Evolutionary conservation across 2,888 invertebrate genomes (phyloP).

Genomic region (Hypena proboscidalis): DNA sequence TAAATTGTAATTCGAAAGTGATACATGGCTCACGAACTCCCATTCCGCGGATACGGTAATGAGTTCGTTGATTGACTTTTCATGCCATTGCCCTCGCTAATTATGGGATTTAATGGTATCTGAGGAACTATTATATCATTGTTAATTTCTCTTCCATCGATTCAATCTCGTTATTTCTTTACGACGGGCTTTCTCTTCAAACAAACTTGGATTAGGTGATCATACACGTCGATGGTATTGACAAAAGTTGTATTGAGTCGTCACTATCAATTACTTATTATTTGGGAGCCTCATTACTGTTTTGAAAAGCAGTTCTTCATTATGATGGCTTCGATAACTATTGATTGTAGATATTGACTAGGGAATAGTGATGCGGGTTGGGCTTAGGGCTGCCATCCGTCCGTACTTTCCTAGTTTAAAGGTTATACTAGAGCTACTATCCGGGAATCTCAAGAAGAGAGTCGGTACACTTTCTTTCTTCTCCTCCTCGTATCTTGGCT

Average conservation of each 20-base stretch:
- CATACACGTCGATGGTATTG: constrained; percentile 62
- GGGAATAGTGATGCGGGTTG: constrained; percentile 72
- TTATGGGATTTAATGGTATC: constrained; percentile 61
- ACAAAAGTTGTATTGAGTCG: constrained; percentile 64
- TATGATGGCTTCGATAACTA: constrained; percentile 72
- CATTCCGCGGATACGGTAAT: constrained; percentile 63
- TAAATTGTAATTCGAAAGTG: constrained; percentile 71
- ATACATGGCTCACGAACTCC: constrained; percentile 67
- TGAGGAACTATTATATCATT: constrained; percentile 55
- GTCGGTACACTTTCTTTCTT: too few species aligned
- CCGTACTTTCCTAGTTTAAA: too few species aligned
- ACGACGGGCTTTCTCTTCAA: constrained; percentile 57
- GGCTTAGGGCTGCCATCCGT: constrained; percentile 59
- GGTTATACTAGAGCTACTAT: too few species aligned
- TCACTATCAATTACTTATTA: constrained; percentile 69
- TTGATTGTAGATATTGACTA: too few species aligned
- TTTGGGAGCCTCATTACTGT: constrained; percentile 75
- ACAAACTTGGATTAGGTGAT: constrained; percentile 63
- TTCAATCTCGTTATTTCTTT: constrained; percentile 49
- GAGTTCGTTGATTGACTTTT: constrained; percentile 65
- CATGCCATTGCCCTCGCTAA: constrained; percentile 61
- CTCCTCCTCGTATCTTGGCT: too few species aligned
- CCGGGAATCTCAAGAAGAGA: too few species aligned
- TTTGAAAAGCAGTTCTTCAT: constrained; percentile 78
- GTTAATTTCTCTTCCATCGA: constrained; percentile 60